Evolutionary conservation across 2,888 invertebrate species (phyloP).

Genomic region (Pollenia angustigena): DNA sequence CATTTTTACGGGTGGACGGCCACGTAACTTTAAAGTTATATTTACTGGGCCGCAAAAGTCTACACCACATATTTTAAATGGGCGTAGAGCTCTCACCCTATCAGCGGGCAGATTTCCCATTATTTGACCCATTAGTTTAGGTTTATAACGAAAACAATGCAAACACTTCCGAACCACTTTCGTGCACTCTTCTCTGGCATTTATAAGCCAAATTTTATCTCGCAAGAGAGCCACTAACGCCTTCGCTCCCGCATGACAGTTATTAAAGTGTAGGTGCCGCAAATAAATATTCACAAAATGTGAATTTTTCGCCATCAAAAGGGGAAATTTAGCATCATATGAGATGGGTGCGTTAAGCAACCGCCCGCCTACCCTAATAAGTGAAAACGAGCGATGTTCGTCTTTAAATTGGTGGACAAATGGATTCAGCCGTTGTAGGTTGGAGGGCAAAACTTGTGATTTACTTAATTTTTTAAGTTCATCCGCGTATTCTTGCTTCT

Average conservation of each 20-base stretch:
- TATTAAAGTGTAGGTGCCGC: slow-evolving; percentile 30
- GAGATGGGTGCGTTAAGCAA: no score
- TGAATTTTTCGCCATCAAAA: slow-evolving; percentile 37
- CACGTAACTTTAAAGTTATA: slow-evolving; percentile 50
- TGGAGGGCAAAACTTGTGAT: no score
- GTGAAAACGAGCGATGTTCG: no score
- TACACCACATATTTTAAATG: slow-evolving; percentile 50
- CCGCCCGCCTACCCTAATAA: no score
- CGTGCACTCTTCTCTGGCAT: slow-evolving; percentile 43
- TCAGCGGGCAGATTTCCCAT: slow-evolving; percentile 63
- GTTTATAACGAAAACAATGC: slow-evolving; percentile 61
- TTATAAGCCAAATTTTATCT: slow-evolving; percentile 49
- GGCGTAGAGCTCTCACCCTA: slow-evolving; percentile 46
- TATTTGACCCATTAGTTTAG: slow-evolving; percentile 56
- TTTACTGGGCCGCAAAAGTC: slow-evolving; percentile 60
- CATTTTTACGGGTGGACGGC: slow-evolving; percentile 47
- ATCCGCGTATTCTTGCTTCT: no score
- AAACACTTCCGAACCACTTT: slow-evolving; percentile 44
- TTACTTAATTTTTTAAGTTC: no score
- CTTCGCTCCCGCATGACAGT: slow-evolving; percentile 55
- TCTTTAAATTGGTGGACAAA: no score
- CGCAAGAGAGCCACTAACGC: slow-evolving; percentile 47
- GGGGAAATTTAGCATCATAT: not conserved
- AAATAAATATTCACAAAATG: slow-evolving; percentile 47
- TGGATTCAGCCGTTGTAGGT: no score